These are phyloP conservation scores for Pseudorhiza aurosa DNA, from an alignment of 30 jellyfish, hydroid and myxozoan genomes.

Conservation along the genomic window DNA sequence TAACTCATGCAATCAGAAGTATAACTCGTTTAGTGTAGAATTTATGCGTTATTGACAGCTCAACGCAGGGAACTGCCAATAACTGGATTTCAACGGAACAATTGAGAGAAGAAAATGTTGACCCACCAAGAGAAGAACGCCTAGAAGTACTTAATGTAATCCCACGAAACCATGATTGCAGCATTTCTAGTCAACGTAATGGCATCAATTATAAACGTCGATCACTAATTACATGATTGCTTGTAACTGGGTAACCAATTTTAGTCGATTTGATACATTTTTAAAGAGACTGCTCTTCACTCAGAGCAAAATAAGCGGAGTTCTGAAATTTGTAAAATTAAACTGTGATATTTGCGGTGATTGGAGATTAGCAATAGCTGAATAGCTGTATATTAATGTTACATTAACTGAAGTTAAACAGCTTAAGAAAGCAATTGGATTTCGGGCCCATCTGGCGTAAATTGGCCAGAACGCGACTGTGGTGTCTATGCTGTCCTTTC, in stretches of 20 bases:
- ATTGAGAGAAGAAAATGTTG: neutral
- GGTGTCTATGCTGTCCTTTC: conserved; percentile 28
- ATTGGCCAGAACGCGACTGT: conserved; percentile 28
- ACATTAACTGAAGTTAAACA: conserved; percentile 51
- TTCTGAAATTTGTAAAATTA: conserved; percentile 40
- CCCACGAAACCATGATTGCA: conserved; percentile 34
- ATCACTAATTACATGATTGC: conserved; percentile 18
- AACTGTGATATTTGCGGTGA: conserved; percentile 47
- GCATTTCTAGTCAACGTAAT: conserved; percentile 32
- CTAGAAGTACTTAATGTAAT: conserved; percentile 1
- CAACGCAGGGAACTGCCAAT: neutral
- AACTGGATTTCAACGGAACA: neutral
- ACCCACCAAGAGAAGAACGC: neutral
- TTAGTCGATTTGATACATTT: conserved; percentile 37
- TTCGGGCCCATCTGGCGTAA: conserved; percentile 38
- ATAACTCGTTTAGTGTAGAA: neutral
- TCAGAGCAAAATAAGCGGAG: conserved; percentile 6
- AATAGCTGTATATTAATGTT: conserved; percentile 31
- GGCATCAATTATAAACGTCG: conserved; percentile 49
- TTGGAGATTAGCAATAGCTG: conserved; percentile 30
- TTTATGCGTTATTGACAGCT: neutral
- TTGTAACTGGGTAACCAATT: conserved; percentile 32
- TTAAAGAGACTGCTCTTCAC: conserved; percentile 29
- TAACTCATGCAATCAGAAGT: neutral
- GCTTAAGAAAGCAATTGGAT: conserved; percentile 45